Base-by-base conservation (phyloP, 2,888 invertebrate species). In the Seira ritae region DNA sequence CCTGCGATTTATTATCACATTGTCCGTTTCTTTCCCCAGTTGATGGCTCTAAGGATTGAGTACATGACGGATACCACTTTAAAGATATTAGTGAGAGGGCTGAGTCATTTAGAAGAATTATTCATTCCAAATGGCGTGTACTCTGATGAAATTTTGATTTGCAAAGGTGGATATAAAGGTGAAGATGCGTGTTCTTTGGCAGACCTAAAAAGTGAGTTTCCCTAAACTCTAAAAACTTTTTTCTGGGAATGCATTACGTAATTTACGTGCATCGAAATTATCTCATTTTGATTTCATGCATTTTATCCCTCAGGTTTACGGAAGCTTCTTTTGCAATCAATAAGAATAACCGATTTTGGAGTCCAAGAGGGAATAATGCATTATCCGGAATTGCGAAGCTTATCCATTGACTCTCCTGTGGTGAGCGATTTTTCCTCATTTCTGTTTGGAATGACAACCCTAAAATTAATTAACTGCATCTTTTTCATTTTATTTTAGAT, bases 51-150 rank as follows among this genome's bases (percentile, higher is more conserved):
- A 10, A 66, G 70, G 31, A 78, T 81, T 69, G 82, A 84, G 23
- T 84, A 82, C 60, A 66, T 86, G 1, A 71, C 86, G 1, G 84
- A 86, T 42, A 55, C 71, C 4, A 74, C 78, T 6, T n/a, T 84
- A 12, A 75, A 69, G 23, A 84, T 86, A 17, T 50, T 86, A 46
- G 31, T 72, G 19, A 17, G 50, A 4, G 81, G 76, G 1, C 75
- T 84, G 1, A 68, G 73, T 0, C 4, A 75, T 24, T 31, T 86
- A 1, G 82, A 86, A 37, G 82, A 84, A 10, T 37, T 86, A 1
- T 22, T 69, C 1, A 60, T 84, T 3, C 68, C 80, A 12, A 70
- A 82, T 69, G 78, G 81, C 2, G 71, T 84, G 17, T 81, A 78
- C 60, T 68, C 81, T 15, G 86, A 86, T 65, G 78, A 1, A 0